Evolutionary conservation across 2,113 vertebrate species (phyloP).

Genomic region (Turnix velox): DNA sequence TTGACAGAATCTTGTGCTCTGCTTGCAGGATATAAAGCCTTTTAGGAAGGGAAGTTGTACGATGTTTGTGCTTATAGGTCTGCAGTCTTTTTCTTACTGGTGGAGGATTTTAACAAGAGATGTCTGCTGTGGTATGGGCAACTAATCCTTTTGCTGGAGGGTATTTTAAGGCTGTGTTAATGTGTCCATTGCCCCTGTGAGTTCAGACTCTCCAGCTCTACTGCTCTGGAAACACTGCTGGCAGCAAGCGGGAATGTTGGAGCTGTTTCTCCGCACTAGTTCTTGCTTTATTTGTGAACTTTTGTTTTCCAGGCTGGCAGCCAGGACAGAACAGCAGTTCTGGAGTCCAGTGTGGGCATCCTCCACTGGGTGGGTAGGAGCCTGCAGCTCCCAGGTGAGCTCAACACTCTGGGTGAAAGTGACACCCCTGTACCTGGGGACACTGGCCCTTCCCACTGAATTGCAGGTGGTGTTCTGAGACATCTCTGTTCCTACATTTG

Average conservation of each 20-base stretch:
- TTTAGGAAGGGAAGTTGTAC: neutral
- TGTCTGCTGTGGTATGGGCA: neutral
- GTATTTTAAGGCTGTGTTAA: neutral
- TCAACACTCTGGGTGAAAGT: too few relatives aligned
- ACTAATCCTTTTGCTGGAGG: neutral
- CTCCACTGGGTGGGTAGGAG: rapidly evolving
- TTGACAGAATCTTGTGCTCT: neutral
- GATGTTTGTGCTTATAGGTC: neutral
- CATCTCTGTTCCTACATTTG: neutral
- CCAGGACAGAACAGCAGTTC: neutral
- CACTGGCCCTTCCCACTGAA: neutral
- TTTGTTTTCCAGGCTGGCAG: neutral
- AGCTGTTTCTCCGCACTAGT: neutral
- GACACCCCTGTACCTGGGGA: rapidly evolving
- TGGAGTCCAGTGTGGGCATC: neutral
- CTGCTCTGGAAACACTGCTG: neutral
- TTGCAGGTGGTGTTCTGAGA: neutral
- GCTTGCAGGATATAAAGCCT: neutral
- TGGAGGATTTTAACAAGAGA: neutral
- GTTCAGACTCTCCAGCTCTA: neutral
- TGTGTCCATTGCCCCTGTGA: neutral
- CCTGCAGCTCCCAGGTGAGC: neutral
- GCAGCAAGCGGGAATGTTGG: neutral
- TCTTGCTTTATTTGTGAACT: neutral
- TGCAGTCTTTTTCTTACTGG: neutral